These are phyloP conservation scores for Dasyornis broadbenti DNA, from an alignment of 2,113 vertebrate genomes.

Conservation along the genomic window DNA sequence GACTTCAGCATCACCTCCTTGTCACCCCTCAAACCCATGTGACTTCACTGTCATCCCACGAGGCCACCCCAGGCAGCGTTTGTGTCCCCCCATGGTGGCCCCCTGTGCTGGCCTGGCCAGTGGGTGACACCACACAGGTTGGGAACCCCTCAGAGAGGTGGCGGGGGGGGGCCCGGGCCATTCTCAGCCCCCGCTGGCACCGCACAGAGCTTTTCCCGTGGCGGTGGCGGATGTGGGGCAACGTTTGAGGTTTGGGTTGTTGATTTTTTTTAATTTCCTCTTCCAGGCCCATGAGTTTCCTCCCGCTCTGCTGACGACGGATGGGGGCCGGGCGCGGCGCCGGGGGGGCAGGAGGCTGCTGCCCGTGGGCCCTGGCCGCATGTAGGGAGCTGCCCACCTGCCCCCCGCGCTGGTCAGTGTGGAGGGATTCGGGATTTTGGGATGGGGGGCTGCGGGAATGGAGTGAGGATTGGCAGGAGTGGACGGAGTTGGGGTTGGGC, in stretches of 20 bases:
- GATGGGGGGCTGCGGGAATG: not conserved
- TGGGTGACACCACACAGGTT: fast-evolving
- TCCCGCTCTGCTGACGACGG: not conserved
- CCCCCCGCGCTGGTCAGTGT: not conserved
- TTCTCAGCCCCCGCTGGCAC: not conserved
- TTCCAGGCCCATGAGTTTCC: slow-evolving; percentile 22
- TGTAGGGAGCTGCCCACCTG: not conserved
- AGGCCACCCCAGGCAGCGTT: not conserved
- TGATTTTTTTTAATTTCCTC: slow-evolving; percentile 37
- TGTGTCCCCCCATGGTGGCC: too few species aligned
- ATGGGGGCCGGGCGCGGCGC: not conserved
- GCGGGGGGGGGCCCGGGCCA: not conserved
- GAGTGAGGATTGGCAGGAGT: not conserved
- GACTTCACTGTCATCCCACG: not conserved
- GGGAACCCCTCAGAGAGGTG: not conserved
- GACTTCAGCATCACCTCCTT: not conserved
- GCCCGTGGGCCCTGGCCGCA: not conserved
- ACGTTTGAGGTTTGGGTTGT: not conserved
- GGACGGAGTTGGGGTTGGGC: not conserved
- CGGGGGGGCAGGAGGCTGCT: not conserved
- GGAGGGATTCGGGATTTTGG: not conserved
- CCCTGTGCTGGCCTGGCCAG: not conserved
- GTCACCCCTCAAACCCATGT: not conserved
- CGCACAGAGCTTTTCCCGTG: not conserved
- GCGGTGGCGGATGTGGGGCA: slow-evolving; percentile 37